Percentiles rank a stretch among this genome's conserved stretches.
Evolutionary conservation across 2,797 vertebrate species (phyloP).

Genomic region (Sardinella longiceps): DNA sequence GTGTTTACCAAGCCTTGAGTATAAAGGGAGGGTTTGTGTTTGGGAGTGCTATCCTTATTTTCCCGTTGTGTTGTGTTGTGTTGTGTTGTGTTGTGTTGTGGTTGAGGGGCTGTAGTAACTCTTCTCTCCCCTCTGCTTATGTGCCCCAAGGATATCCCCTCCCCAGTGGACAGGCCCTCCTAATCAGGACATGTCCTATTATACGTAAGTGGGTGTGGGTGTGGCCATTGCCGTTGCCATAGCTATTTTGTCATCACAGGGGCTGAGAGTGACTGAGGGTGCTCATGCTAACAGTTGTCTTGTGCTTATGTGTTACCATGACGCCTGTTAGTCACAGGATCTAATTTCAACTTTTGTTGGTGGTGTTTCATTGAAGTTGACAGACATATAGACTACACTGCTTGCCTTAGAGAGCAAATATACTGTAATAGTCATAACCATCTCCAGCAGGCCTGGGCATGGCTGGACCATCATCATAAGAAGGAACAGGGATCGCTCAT

Average conservation of each 20-base stretch:
- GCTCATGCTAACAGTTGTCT: background rate
- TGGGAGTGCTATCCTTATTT: background rate
- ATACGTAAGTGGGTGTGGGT: constrained; percentile 74
- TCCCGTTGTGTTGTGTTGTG: constrained; percentile 29
- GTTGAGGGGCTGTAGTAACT: constrained; percentile 49
- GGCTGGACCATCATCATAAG: background rate
- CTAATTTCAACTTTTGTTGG: background rate
- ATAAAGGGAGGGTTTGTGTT: background rate
- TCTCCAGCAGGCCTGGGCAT: background rate
- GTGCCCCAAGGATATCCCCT: constrained; percentile 75
- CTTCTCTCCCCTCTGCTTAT: constrained; percentile 56
- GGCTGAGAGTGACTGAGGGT: constrained; percentile 12
- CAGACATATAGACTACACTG: background rate
- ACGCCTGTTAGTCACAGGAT: background rate
- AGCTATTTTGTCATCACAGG: constrained; percentile 17
- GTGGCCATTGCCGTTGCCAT: constrained; percentile 27
- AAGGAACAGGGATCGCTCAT: background rate
- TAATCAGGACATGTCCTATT: constrained; percentile 74
- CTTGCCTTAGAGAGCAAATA: background rate
- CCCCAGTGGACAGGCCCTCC: constrained; percentile 72
- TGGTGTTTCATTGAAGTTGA: background rate
- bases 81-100: constrained; percentile 30
- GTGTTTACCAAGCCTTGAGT: background rate
- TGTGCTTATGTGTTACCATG: background rate
- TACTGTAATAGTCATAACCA: background rate